Evolutionary conservation across 2,113 vertebrate genomes (phyloP).

Genomic region (Coregonus clupeaformis): DNA sequence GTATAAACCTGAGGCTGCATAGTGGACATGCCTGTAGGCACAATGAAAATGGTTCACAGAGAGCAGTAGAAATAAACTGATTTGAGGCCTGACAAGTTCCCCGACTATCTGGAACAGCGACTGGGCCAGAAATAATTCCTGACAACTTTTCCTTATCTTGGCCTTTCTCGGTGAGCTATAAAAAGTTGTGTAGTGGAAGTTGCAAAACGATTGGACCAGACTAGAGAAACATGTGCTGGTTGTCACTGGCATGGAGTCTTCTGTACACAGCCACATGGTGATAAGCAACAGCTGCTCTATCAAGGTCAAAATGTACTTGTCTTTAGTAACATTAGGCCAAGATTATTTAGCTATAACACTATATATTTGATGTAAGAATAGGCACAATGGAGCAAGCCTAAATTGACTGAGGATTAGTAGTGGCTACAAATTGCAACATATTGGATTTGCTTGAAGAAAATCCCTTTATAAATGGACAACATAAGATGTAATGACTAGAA

Average conservation of each 20-base stretch:
- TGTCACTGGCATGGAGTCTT: conserved; percentile 1
- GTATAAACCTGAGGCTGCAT: conserved; percentile 17
- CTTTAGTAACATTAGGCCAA: too few relatives aligned
- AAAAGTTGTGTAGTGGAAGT: neutral
- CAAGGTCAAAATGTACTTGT: neutral
- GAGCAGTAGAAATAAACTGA: conserved; percentile 25
- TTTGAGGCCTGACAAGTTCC: conserved; percentile 2
- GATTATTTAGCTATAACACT: too few relatives aligned
- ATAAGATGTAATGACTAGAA: neutral
- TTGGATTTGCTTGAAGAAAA: too few relatives aligned
- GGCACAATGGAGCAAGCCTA: too few relatives aligned
- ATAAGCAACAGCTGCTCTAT: neutral
- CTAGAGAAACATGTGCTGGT: neutral
- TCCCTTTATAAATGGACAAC: neutral
- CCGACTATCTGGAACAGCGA: neutral
- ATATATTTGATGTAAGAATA: too few relatives aligned
- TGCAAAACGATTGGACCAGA: neutral
- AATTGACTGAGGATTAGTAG: too few relatives aligned
- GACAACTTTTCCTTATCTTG: neutral
- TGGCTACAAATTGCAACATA: too few relatives aligned
- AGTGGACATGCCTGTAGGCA: conserved; percentile 32
- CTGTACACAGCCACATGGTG: neutral
- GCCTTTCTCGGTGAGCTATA: neutral
- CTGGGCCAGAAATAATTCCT: conserved; percentile 1
- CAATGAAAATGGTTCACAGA: conserved; percentile 28